Evolutionary conservation across 2,888 invertebrate genomes (phyloP), one percentile per base, ranked within the genome.

Genomic region (Habrosyne pyritoides): DNA sequence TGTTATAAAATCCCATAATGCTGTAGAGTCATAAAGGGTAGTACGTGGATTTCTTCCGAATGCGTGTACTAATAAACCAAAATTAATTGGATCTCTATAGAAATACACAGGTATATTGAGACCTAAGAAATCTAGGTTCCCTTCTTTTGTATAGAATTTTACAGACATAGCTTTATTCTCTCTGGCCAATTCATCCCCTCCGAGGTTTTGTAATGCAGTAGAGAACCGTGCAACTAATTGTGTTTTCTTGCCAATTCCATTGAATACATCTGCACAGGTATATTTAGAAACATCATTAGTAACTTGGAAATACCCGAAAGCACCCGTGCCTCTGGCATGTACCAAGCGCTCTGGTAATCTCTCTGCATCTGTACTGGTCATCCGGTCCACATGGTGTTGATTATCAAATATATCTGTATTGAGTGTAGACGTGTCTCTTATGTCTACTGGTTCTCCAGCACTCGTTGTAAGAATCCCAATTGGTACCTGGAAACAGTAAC

Each of bases 281-380:
- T 96, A 97, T 73, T 95, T 93, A 0, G 94, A 93, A 50, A 97
- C 96, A 79, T 97, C 96, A 69, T 97, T 94, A 0, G 97, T 97
- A 2, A 97, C 95, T 84, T 96, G 96, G 69, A 97, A 96, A 73
- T 96, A 96, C 1, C 96, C 97, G 77, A 95, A 96, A 1, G 96
- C 96, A 14, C 96, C 98, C 36, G 96, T 96, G 59, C 98, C 98
- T 88, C 98, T 98, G 0, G 98, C 98, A 81, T 98, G 98, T 1
- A 97, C 98, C 0, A 98, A 96, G 67, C 98, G 93, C 80, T 98
- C 98, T 0, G 98, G 98, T 71, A 98, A 98, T 56, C 98, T 94
- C 83, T 98, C n/a, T n/a, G n/a, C n/a, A n/a, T 98, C 22, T 96
- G 93, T 77, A 33, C n/a, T 3, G n/a, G 0, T n/a, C n/a, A 6